Percentiles rank a stretch among this genome's conserved stretches.
phyloP scores from a whole-genome alignment of 2,113 vertebrate genomes.

The Boleophthalmus pectinirostris region DNA sequence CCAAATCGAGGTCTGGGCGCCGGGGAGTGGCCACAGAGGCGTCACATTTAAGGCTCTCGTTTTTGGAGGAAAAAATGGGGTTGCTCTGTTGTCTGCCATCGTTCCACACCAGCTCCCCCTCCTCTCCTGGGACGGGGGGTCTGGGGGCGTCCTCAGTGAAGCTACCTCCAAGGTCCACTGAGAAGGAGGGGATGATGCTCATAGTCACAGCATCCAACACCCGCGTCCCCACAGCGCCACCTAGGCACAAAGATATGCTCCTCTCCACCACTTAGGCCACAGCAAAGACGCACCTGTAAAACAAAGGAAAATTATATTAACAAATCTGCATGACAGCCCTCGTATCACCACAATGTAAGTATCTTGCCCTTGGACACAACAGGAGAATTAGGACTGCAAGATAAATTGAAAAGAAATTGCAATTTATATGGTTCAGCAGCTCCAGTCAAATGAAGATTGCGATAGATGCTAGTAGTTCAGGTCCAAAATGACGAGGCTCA shows the following conservation, averaged over 20 bases:
- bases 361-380: too few species aligned
- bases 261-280: constrained; percentile 76
- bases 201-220: constrained; percentile 83
- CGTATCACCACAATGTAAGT: not conserved
- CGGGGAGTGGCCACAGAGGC: constrained; percentile 88
- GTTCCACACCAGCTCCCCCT: constrained; percentile 88
- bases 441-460: too few species aligned
- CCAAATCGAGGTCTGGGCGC: constrained; percentile 93
- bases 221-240: constrained; percentile 65
- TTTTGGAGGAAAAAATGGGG: constrained; percentile 81
- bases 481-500: too few species aligned
- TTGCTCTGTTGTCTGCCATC: constrained; percentile 81
- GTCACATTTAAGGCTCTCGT: constrained; percentile 83
- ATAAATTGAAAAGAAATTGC: too few species aligned
- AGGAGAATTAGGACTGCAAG: too few species aligned
- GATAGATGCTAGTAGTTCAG: too few species aligned
- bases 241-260: constrained; percentile 73
- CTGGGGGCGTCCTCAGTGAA: constrained; percentile 98
- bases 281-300: constrained; percentile 78
- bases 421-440: too few species aligned
- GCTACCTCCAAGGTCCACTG: constrained; percentile 88
- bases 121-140: constrained; percentile 96
- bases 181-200: constrained; percentile 88
- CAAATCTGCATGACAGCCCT: not conserved
- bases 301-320: constrained; percentile 36